Conservation (phyloP, 2,888 invertebrate genomes). For the Myopa tessellatipennis region DNA sequence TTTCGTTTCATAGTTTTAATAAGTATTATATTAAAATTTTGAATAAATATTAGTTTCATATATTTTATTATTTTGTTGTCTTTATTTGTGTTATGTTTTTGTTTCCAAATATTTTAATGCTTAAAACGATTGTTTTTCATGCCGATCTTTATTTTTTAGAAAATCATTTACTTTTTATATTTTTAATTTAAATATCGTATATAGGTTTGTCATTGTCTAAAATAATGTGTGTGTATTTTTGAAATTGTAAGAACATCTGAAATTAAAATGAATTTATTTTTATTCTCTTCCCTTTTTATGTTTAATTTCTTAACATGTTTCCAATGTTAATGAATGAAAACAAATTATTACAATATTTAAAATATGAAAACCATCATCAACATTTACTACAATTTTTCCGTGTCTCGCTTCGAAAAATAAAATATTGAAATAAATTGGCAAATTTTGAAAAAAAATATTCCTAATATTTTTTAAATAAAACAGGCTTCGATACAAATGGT, state of each 20-base stretch:
- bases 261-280: conserved; percentile 15
- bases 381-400: conserved; percentile 13
- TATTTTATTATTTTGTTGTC: neutral
- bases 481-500: conserved; percentile 68
- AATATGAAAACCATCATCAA: conserved; percentile 14
- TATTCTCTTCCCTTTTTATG: conserved; percentile 31
- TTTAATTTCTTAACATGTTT: conserved; percentile 16
- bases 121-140: neutral
- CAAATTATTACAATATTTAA: neutral
- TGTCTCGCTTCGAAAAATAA: neutral
- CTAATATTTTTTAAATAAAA: conserved; percentile 49
- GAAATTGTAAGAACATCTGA: neutral
- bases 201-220: too few relatives aligned
- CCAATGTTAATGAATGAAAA: neutral
- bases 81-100: neutral
- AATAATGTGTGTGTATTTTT: neutral
- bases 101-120: neutral
- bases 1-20: neutral
- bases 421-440: conserved; percentile 20
- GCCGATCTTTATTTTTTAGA: neutral
- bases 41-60: neutral
- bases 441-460: conserved; percentile 41
- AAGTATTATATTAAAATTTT: neutral
- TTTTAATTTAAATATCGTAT: neutral
- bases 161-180: neutral